phyloP scores from a whole-genome alignment of 92 coral and sea anemone genomes.

The Galaxea fascicularis region DNA sequence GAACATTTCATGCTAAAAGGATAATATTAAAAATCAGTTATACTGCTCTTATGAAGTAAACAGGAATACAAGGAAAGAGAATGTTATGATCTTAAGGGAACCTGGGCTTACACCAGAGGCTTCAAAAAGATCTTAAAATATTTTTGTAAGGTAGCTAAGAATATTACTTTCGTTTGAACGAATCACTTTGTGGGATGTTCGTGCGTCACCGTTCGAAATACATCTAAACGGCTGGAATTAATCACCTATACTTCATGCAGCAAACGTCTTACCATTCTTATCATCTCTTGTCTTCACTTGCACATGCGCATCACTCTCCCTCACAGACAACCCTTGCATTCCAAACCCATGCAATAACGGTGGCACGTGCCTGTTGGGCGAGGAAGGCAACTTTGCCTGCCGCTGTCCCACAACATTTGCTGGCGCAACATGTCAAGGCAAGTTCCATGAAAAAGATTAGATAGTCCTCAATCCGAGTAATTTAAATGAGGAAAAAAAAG shows the following conservation, averaged over 20 bases:
- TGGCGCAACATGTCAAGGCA: constrained; percentile 84
- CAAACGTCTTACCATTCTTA: not conserved
- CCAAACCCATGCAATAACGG: constrained; percentile 95
- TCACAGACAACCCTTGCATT: constrained; percentile 87
- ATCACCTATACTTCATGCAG: no score
- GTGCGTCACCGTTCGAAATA: not conserved
- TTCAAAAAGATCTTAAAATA: no score
- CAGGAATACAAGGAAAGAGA: no score
- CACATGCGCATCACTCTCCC: constrained; percentile 18
- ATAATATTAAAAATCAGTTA: no score
- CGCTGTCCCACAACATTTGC: constrained; percentile 73
- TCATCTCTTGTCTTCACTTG: constrained; percentile 26
- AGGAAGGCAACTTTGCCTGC: constrained; percentile 74
- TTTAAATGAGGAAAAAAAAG: not conserved
- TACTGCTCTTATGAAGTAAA: no score
- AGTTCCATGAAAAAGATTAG: constrained; percentile 26
- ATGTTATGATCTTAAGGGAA: no score
- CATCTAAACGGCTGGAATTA: not conserved
- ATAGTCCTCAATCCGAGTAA: not conserved
- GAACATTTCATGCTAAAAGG: not conserved
- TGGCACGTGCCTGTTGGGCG: constrained; percentile 84
- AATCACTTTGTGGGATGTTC: no score
- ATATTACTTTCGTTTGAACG: no score
- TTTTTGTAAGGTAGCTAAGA: no score
- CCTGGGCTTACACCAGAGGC: no score